Evolutionary conservation across 2,888 invertebrate species (phyloP).

Genomic region (Epistrophella euchroma): DNA sequence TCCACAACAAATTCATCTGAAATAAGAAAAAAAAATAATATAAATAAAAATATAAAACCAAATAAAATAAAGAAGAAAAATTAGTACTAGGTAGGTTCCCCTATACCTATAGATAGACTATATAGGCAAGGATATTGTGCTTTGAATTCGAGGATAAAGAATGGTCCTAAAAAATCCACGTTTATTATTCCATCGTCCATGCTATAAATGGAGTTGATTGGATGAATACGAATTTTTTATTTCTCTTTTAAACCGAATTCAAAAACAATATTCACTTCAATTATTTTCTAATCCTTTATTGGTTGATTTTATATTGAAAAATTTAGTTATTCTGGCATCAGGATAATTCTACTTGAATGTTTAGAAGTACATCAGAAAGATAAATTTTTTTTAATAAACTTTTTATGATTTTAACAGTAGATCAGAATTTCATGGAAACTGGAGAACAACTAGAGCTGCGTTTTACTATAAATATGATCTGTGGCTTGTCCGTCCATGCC

Average conservation of each 20-base stretch:
- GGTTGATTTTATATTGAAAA: background rate
- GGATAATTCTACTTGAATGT: background rate
- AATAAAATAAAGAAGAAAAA: slow-evolving; percentile 5
- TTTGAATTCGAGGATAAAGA: background rate
- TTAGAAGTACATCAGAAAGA: background rate
- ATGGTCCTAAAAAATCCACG: slow-evolving; percentile 16
- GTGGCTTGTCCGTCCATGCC: too few species aligned
- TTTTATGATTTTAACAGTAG: background rate
- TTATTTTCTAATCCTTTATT: background rate
- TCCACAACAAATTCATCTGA: slow-evolving; percentile 89
- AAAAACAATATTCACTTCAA: background rate
- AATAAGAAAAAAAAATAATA: slow-evolving; percentile 65
- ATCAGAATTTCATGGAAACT: background rate
- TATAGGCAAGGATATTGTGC: background rate
- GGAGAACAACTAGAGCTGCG: background rate
- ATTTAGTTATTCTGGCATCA: background rate
- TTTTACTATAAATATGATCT: too few species aligned
- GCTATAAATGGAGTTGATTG: slow-evolving; percentile 8
- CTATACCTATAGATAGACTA: background rate
- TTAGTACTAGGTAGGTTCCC: background rate
- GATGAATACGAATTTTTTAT: background rate
- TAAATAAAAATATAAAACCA: slow-evolving; percentile 3
- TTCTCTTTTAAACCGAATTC: background rate
- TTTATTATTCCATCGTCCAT: background rate
- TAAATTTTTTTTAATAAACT: background rate